phyloP scores from a whole-genome alignment of 2,888 invertebrate genomes.

The Andrena marginata region DNA sequence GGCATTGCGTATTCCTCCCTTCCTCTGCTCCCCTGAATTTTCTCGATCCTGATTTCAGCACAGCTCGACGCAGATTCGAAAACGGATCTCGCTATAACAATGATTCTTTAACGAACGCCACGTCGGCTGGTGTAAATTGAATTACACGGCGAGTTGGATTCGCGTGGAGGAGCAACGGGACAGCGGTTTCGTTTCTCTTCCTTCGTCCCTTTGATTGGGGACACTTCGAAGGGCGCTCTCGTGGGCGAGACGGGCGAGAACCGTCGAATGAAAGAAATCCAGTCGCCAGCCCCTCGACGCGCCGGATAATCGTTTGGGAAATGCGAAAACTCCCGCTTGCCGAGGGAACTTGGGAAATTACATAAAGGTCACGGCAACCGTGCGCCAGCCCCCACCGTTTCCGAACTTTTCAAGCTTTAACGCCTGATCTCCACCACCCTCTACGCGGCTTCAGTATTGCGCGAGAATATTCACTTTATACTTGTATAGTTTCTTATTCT shows the following conservation, averaged over 20 bases:
- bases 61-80: not conserved
- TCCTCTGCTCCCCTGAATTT: no score
- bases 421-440: not conserved
- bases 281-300: not conserved
- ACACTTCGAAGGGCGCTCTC: not conserved
- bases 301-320: slow-evolving; percentile 22
- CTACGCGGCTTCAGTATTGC: no score
- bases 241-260: not conserved
- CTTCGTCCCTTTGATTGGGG: not conserved
- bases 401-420: no score
- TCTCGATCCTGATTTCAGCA: not conserved
- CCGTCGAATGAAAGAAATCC: slow-evolving; percentile 9
- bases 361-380: slow-evolving; percentile 16
- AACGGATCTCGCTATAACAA: not conserved
- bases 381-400: no score
- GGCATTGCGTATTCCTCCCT: no score
- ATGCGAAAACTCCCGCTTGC: slow-evolving; percentile 7
- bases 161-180: not conserved
- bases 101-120: slow-evolving; percentile 2
- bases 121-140: not conserved
- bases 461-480: no score
- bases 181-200: not conserved
- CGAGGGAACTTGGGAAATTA: slow-evolving; percentile 7
- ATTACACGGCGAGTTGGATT: not conserved
- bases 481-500: no score